Evolutionary conservation across 2,888 invertebrate genomes (phyloP).

Genomic region (Punctoribates punctum): DNA sequence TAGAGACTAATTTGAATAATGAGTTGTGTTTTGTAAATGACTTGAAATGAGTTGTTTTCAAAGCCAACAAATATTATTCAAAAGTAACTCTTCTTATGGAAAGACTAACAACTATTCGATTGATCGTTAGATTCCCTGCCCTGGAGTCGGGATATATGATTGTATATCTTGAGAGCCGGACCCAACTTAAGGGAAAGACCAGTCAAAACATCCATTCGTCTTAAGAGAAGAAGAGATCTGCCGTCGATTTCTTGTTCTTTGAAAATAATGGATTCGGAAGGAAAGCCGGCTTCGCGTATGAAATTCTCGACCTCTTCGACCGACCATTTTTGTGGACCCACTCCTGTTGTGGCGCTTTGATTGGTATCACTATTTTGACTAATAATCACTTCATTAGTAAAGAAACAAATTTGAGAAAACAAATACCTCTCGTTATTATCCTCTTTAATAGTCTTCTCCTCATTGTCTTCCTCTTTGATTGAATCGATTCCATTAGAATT

Average conservation of each 20-base stretch:
- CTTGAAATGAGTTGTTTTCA: neutral
- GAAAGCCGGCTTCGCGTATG: constrained; percentile 37
- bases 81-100: neutral
- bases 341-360: neutral
- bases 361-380: neutral
- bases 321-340: constrained; percentile 23
- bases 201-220: constrained; percentile 75
- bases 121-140: neutral
- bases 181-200: constrained; percentile 78
- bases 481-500: neutral
- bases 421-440: neutral
- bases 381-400: neutral
- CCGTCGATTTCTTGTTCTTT: constrained; percentile 79
- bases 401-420: neutral
- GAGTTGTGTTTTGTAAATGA: neutral
- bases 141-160: constrained; percentile 73
- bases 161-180: constrained; percentile 78
- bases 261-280: constrained; percentile 35
- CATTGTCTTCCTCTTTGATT: neutral
- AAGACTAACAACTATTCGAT: neutral
- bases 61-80: neutral
- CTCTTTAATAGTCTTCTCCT: neutral
- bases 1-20: neutral
- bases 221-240: constrained; percentile 73
- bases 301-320: constrained; percentile 26